These are phyloP conservation scores for Trichogramma pretiosum DNA, from an alignment of 1,140 invertebrate genomes.

Conservation along the genomic window DNA sequence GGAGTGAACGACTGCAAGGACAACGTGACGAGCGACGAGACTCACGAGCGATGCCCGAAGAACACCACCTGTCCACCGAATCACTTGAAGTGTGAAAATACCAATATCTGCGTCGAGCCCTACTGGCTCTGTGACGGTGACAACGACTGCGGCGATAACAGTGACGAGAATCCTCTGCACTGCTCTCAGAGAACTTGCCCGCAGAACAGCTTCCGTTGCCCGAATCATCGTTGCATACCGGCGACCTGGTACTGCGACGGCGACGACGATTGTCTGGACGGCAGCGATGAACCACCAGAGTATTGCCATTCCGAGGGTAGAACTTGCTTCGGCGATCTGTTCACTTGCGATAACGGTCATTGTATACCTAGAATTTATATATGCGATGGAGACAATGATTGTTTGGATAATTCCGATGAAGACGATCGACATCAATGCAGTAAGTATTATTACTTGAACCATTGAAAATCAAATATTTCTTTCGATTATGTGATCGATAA, in stretches of 20 bases:
- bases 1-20: constrained; percentile 93
- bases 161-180: constrained; percentile 84
- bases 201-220: constrained; percentile 81
- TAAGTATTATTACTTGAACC: constrained; percentile 42
- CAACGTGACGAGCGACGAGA: constrained; percentile 84
- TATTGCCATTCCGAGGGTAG: constrained; percentile 90
- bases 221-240: constrained; percentile 78
- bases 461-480: neutral
- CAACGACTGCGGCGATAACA: constrained; percentile 93
- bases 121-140: constrained; percentile 92
- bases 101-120: constrained; percentile 89
- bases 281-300: constrained; percentile 79
- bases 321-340: constrained; percentile 89
- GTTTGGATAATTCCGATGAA: constrained; percentile 86
- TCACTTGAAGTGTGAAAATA: constrained; percentile 84
- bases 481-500: neutral
- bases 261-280: constrained; percentile 83
- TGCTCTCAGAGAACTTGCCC: constrained; percentile 84
- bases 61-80: constrained; percentile 81
- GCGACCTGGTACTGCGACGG: constrained; percentile 90
- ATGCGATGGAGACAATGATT: constrained; percentile 96
- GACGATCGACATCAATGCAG: constrained; percentile 84
- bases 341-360: constrained; percentile 94
- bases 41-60: constrained; percentile 71
- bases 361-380: constrained; percentile 94